Percentiles rank a stretch among this genome's conserved stretches.
Evolutionary conservation across 1,140 invertebrate species (phyloP).

Genomic region (Meloidogyne hapla): DNA sequence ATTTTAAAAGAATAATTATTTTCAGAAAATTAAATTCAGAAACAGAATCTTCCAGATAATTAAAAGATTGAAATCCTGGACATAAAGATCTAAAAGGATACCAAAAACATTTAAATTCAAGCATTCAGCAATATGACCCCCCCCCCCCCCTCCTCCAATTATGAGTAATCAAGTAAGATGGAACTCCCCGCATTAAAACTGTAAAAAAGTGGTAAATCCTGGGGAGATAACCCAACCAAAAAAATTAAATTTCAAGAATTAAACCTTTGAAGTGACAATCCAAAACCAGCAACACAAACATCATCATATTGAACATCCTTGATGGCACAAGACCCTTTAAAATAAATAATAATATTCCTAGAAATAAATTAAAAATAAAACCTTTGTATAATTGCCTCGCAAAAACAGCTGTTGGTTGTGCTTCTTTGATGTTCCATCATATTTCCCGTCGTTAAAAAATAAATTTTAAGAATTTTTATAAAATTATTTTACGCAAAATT

Average conservation of each 20-base stretch:
- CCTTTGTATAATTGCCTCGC: conserved; percentile 83
- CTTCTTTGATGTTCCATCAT: conserved; percentile 91
- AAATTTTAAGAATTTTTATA: too few relatives aligned
- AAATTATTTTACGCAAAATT: too few relatives aligned
- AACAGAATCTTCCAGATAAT: neutral
- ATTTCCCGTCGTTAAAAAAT: conserved; percentile 63
- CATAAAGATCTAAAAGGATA: too few relatives aligned
- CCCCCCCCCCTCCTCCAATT: too few relatives aligned
- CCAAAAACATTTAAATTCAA: too few relatives aligned
- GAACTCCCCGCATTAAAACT: too few relatives aligned
- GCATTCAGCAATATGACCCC: too few relatives aligned
- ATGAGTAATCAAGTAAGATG: too few relatives aligned
- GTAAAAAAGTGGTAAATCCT: too few relatives aligned
- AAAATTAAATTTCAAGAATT: neutral
- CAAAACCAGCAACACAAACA: conserved; percentile 94
- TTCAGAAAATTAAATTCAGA: too few relatives aligned
- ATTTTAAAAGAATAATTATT: conserved; percentile 21
- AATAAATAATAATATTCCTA: neutral
- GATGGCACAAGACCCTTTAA: conserved; percentile 77
- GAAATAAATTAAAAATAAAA: neutral
- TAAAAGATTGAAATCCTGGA: neutral
- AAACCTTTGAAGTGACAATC: conserved; percentile 88
- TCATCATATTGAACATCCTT: conserved; percentile 92
- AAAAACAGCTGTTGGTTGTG: conserved; percentile 91
- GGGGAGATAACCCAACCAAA: too few relatives aligned